Conservation (phyloP, 2,113 vertebrate genomes). For the Cephalophus harveyi region DNA sequence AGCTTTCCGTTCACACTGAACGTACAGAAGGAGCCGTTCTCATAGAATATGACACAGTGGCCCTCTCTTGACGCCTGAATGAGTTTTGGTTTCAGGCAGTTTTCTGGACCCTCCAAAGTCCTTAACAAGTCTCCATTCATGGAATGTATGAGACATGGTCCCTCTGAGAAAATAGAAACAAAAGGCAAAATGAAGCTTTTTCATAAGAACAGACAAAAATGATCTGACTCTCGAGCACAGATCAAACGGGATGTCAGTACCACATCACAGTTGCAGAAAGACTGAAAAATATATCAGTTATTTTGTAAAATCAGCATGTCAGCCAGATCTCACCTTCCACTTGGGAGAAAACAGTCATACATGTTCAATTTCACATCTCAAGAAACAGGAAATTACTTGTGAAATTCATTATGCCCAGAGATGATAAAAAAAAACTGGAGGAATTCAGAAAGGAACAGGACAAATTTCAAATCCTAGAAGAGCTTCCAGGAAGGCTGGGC, state of each 20-base stretch:
- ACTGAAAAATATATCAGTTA: background rate
- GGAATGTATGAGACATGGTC: slow-evolving; percentile 98
- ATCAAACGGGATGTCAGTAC: background rate
- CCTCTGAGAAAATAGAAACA: slow-evolving; percentile 84
- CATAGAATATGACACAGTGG: slow-evolving; percentile 95
- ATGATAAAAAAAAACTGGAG: background rate
- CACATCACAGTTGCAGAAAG: background rate
- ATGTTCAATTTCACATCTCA: background rate
- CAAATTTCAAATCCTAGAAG: background rate
- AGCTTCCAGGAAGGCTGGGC: background rate
- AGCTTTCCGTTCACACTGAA: slow-evolving; percentile 97
- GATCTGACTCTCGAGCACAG: background rate
- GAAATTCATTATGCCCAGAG: background rate
- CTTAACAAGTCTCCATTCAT: slow-evolving; percentile 98
- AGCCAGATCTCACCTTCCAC: background rate
- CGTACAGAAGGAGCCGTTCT: slow-evolving; percentile 91
- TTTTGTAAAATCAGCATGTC: background rate
- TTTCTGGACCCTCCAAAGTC: slow-evolving; percentile 89
- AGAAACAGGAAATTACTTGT: background rate
- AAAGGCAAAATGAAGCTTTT: background rate
- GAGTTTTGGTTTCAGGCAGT: slow-evolving; percentile 88
- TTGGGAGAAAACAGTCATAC: background rate
- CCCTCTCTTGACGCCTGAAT: slow-evolving; percentile 95
- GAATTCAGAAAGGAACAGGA: background rate
- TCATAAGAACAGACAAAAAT: background rate